Evolutionary conservation across 2,888 invertebrate species (phyloP).

Genomic region (Busseola fusca): DNA sequence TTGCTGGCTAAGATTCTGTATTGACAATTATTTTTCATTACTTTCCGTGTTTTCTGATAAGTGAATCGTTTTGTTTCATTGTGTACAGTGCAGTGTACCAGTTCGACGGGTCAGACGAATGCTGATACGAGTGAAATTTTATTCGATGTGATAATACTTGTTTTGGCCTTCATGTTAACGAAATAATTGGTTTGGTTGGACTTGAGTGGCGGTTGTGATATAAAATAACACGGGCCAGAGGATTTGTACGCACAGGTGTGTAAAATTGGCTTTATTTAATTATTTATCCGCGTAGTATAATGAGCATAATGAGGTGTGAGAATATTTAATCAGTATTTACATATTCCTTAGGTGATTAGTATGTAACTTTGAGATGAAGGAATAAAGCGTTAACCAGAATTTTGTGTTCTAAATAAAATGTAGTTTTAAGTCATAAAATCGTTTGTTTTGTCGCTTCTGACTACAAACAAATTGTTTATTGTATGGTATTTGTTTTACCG

Average conservation of each 20-base stretch:
- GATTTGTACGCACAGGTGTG: constrained; percentile 50
- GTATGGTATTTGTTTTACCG: background rate
- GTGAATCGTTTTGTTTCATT: constrained; percentile 21
- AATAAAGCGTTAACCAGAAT: background rate
- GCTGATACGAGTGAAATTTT: constrained; percentile 50
- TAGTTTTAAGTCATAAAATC: background rate
- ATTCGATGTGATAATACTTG: constrained; percentile 50
- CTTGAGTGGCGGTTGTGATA: constrained; percentile 33
- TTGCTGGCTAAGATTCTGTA: constrained; percentile 26
- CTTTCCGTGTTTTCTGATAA: constrained; percentile 30
- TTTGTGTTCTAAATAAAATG: background rate
- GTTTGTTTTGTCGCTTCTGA: background rate
- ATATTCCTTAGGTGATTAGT: constrained; percentile 19
- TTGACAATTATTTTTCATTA: constrained; percentile 28
- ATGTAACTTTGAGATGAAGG: constrained; percentile 8
- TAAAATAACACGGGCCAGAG: constrained; percentile 22
- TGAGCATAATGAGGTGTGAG: background rate
- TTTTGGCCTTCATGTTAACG: constrained; percentile 40
- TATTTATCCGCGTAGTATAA: background rate
- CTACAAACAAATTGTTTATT: constrained; percentile 7
- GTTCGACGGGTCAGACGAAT: constrained; percentile 1
- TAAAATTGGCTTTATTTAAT: constrained; percentile 29
- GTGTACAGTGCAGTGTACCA: constrained; percentile 6
- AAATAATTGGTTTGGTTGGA: constrained; percentile 45
- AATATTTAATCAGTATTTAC: constrained; percentile 20